These are phyloP conservation scores for Anomalospiza imberbis DNA, from an alignment of 2,797 vertebrate genomes.

Conservation along the genomic window DNA sequence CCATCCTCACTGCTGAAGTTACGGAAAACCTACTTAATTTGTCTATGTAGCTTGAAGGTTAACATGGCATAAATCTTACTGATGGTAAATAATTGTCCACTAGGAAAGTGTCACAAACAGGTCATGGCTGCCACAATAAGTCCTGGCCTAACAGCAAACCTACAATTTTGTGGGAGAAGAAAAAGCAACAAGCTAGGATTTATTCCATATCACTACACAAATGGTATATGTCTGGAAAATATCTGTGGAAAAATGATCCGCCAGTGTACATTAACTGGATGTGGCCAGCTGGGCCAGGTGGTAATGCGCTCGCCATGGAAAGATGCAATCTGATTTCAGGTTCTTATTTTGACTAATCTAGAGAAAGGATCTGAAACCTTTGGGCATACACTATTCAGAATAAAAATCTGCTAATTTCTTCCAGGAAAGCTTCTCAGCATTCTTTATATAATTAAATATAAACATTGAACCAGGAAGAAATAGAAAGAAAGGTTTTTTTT, in stretches of 20 bases:
- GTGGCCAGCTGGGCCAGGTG: not conserved
- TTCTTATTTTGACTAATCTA: not conserved
- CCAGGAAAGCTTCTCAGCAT: not conserved
- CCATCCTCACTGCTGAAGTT: not conserved
- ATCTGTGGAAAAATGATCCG: not conserved
- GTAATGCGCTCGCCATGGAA: not conserved
- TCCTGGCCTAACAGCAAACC: not conserved
- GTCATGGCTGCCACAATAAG: accelerated
- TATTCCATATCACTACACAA: not conserved
- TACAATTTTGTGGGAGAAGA: accelerated
- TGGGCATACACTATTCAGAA: not conserved
- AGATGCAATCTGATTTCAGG: not conserved
- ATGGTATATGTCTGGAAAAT: not conserved
- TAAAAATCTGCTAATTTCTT: not conserved
- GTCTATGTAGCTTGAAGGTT: not conserved
- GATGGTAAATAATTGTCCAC: not conserved
- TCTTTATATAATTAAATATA: not conserved
- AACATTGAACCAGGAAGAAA: not conserved
- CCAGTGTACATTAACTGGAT: not conserved
- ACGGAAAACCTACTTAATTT: not conserved
- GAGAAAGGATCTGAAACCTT: not conserved
- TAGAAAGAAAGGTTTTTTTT: accelerated
- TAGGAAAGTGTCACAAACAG: not conserved
- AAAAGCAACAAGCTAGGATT: not conserved
- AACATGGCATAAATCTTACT: not conserved